These are phyloP conservation scores for Pantherophis alleghaniensis DNA, from an alignment of 2,797 vertebrate species.

Conservation along the genomic window DNA sequence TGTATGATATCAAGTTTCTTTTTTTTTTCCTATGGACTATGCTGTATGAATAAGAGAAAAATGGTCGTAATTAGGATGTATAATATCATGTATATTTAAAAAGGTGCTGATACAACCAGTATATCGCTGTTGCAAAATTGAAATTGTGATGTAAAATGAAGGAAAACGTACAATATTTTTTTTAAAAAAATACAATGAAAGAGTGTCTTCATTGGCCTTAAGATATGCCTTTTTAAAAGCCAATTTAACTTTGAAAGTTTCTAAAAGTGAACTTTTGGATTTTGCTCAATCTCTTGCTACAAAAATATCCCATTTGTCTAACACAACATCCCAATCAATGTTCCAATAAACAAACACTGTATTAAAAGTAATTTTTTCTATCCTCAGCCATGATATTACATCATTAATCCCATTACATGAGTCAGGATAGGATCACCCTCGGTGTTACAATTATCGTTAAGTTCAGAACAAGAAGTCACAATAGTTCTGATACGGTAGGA, in stretches of 20 bases:
- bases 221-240: background rate
- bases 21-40: too few species aligned
- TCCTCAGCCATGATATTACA: background rate
- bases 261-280: background rate
- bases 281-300: background rate
- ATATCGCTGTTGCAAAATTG: too few species aligned
- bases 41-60: too few species aligned
- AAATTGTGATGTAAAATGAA: too few species aligned
- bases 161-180: too few species aligned
- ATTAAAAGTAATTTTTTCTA: slow-evolving; percentile 33
- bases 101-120: too few species aligned
- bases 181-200: background rate
- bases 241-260: slow-evolving; percentile 1
- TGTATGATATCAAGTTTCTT: too few species aligned
- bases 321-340: background rate
- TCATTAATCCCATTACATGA: slow-evolving; percentile 49
- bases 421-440: slow-evolving; percentile 45
- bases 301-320: background rate
- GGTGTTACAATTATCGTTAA: slow-evolving; percentile 42
- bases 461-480: background rate
- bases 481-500: slow-evolving; percentile 20
- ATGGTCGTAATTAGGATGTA: too few species aligned
- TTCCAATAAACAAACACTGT: background rate
- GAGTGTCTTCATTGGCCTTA: background rate
- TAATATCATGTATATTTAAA: too few species aligned